Evolutionary conservation across 2,113 vertebrate genomes (phyloP), one percentile per base, ranked within the genome.

Genomic region (Mixornis gularis): DNA sequence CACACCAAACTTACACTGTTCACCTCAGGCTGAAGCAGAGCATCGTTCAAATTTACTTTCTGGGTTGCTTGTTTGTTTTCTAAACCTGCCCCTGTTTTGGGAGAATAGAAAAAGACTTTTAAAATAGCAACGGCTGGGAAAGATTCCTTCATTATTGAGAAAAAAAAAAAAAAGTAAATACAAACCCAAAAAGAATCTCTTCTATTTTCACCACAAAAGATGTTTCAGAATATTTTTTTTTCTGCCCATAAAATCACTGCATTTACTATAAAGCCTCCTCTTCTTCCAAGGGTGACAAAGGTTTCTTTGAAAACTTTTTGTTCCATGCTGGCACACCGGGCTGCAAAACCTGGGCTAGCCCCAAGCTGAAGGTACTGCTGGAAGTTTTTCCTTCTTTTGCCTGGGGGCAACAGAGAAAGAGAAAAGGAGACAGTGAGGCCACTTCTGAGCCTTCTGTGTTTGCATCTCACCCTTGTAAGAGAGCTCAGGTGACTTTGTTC

Each of bases 401-500:
- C 83, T 94, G 17, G 20, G 18, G 80, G 79, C 85, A 84, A 64
- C 77, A 89, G 10, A 41, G 49, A 71, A 74, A 74, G 49, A 92
- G 68, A 40, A 86, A 87, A 94, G 56, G 34, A 84, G n/a, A 24
- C 34, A n/a, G 53, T 1, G 38, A 84, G 58, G 53, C 41, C 64
- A 52, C 62, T 90, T 86, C 64, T 85, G 65, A 90, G 73, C 41
- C 11, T 58, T 25, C 4, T 12, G 13, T 53, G 65, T 62, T 84
- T 92, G 66, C 1, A 1, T 40, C 44, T 94, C 24, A 1, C 32
- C 7, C 29, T 29, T 40, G n/a, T 19, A 52, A 62, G 53, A 41
- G 13, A 69, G 48, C 62, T 56, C 86, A n/a, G 29, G 38, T 92
- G 87, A 95, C 70, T 92, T 85, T 77, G 43, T 79, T 85, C 78